Percentiles rank a stretch among this genome's conserved stretches.
Conservation (phyloP, 2,888 invertebrate genomes). For the Eucera pruinosa region DNA sequence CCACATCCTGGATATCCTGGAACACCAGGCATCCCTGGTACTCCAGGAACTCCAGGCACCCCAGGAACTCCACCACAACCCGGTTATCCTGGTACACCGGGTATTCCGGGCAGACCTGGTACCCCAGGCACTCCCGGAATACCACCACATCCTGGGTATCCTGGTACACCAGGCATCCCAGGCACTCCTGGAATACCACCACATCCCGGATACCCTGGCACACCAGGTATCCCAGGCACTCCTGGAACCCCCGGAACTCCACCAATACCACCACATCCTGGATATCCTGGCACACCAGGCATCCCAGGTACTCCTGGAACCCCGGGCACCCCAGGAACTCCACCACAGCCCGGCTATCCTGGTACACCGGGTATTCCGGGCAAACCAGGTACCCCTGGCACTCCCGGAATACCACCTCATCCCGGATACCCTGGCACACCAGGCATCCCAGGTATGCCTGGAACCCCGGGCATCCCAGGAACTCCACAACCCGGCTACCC, state of each 20-base stretch:
- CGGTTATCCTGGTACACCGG: conserved; percentile 45
- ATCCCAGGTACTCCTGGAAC: conserved; percentile 61
- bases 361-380: conserved; percentile 57
- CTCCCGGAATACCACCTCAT: conserved; percentile 33
- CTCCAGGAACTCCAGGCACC: conserved; percentile 47
- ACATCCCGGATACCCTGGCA: conserved; percentile 50
- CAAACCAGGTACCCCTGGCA: conserved; percentile 46
- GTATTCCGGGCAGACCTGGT: conserved; percentile 39
- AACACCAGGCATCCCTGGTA: conserved; percentile 4
- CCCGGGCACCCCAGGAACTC: too few species aligned
- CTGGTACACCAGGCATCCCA: conserved; percentile 38
- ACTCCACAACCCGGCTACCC: conserved; percentile 60
- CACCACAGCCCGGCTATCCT: conserved; percentile 37
- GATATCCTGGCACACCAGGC: too few species aligned
- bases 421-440: conserved; percentile 64
- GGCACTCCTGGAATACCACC: conserved; percentile 49
- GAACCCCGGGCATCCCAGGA: conserved; percentile 55
- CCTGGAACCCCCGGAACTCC: conserved; percentile 47
- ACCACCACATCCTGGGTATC: conserved; percentile 39
- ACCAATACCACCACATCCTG: too few species aligned
- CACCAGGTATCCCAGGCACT: conserved; percentile 39
- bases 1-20: conserved; percentile 35
- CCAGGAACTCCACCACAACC: conserved; percentile 35
- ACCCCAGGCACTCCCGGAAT: conserved; percentile 35
- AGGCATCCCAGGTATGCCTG: conserved; percentile 60